Conservation (phyloP, 2,797 vertebrate species). For the Stomatorhinus walkeri region DNA sequence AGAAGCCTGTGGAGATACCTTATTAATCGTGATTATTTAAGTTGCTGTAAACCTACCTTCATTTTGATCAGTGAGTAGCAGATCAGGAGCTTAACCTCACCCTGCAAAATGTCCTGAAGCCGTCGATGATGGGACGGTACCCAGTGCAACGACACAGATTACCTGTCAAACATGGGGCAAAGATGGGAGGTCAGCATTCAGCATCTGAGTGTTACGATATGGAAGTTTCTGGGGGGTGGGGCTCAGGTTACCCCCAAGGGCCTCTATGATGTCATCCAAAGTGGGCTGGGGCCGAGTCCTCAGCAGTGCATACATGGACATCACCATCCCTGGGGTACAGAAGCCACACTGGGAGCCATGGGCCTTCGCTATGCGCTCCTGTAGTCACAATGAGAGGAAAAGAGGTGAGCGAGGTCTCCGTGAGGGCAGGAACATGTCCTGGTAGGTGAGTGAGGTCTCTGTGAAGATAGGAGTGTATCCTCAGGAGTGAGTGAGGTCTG, state of each 20-base stretch:
- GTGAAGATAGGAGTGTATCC: no score
- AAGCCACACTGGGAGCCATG: conserved; percentile 87
- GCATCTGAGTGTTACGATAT: not conserved
- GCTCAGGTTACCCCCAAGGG: conserved; percentile 57
- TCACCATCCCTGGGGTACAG: conserved; percentile 89
- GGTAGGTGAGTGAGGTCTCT: not conserved
- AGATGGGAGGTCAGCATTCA: not conserved
- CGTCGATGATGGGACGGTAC: conserved; percentile 62
- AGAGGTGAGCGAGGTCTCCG: not conserved
- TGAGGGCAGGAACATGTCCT: not conserved
- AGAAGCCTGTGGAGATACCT: conserved; percentile 33
- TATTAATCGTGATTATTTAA: not conserved
- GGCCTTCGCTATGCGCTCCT: conserved; percentile 81
- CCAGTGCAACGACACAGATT: conserved; percentile 68
- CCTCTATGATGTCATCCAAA: conserved; percentile 65
- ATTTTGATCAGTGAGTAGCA: not conserved
- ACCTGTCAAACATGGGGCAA: conserved; percentile 39
- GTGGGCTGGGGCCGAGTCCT: conserved; percentile 69
- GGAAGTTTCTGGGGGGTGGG: not conserved
- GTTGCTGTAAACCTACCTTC: not conserved
- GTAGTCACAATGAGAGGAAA: not conserved
- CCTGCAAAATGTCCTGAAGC: conserved; percentile 61
- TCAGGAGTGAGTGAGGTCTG: no score
- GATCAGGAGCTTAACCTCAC: conserved; percentile 29
- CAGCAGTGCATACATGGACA: conserved; percentile 81